These are phyloP conservation scores for Scrobipalpa costella DNA, from an alignment of 2,888 invertebrate genomes.

Conservation along the genomic window DNA sequence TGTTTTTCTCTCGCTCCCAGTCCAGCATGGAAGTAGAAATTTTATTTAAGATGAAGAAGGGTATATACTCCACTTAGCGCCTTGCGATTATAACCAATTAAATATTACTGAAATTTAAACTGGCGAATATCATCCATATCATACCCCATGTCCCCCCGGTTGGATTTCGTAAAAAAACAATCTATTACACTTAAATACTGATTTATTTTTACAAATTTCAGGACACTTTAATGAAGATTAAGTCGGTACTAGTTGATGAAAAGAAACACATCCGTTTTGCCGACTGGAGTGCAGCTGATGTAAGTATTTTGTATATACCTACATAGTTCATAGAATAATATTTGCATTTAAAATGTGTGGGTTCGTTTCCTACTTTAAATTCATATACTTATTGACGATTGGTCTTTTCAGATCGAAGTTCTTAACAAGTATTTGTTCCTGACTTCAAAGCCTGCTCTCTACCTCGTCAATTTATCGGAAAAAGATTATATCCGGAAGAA, in stretches of 20 bases:
- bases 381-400: background rate
- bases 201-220: conserved; percentile 62
- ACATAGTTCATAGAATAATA: background rate
- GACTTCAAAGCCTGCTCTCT: conserved; percentile 98
- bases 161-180: no score
- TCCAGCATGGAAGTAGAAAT: no score
- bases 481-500: conserved; percentile 99
- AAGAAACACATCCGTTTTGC: conserved; percentile 96
- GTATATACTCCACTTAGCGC: no score
- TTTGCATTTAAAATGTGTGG: background rate
- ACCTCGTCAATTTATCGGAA: conserved; percentile 97
- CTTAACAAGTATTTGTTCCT: conserved; percentile 98
- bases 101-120: no score
- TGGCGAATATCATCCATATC: no score
- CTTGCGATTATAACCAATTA: no score
- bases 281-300: conserved; percentile 96
- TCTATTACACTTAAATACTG: background rate
- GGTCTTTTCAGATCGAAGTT: conserved; percentile 91
- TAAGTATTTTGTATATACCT: conserved; percentile 69
- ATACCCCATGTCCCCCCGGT: no score
- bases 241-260: conserved; percentile 90
- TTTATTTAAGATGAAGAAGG: no score
- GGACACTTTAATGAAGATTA: conserved; percentile 94
- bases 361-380: no score
- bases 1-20: no score